Base-by-base conservation (phyloP, 2,113 vertebrate genomes). In the Scortum barcoo region DNA sequence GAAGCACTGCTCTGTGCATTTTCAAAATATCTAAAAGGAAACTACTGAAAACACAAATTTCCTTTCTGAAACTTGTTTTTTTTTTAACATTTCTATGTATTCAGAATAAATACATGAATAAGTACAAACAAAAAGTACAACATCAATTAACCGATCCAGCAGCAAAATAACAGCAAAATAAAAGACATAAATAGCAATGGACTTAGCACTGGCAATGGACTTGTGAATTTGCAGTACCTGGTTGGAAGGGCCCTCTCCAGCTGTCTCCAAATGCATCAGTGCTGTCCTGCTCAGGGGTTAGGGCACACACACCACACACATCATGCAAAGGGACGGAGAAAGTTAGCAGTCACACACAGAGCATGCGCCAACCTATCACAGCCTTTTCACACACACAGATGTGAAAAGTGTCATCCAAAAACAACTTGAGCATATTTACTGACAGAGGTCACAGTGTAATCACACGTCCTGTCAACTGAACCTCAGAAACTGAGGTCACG, bases 261-360 rank as follows among this genome's bases (percentile, higher is more conserved):
- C 96, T 96, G 97, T 96, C 96, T 97, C 96, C 97, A 97, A 96
- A 97, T 97, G 97, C 97, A 99, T 99, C 98, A 99, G 96, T 99
- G 96, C 95, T 98, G 96, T 96, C 96, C 93, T 98, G 98, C 97
- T 97, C 96, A 97, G 94, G 94, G 86, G 95, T 99, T 97, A 98
- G 96, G 96, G 96, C 95, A 97, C 93, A 97, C 93, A 95, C 94
- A 92, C 87, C 90, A 92, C 93, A 95, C 26, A 93, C 97, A 96
- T 95, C 95, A 95, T 94, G 91, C 95, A 93, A 96, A 95, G 95
- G 96, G 94, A 96, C 94, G 96, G 95, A 93, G 78, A 97, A 94
- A 97, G 96, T 97, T 95, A 95, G 93, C 92, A 83, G 91, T 93
- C 88, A 83, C 93, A 90, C 90, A 92, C 92, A 86, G 84, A 73